phyloP scores from a whole-genome alignment of 2,113 vertebrate species.

The Oreocharis arfaki region DNA sequence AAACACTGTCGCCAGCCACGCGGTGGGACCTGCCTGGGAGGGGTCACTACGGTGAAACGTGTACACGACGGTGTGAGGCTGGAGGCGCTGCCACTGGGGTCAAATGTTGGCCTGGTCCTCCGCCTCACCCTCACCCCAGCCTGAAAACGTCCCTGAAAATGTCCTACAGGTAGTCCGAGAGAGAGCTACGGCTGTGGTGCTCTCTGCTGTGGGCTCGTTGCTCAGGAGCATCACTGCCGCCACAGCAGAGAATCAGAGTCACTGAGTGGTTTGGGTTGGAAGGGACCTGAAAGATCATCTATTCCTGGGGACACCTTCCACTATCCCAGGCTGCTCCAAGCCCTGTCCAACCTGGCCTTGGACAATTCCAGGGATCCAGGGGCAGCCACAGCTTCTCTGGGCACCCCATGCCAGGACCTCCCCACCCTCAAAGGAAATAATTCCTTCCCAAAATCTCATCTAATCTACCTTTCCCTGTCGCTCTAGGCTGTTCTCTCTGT shows the following conservation, averaged over 20 bases:
- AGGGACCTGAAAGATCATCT: background rate
- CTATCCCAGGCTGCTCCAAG: rapidly evolving
- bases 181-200: background rate
- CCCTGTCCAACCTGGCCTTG: rapidly evolving
- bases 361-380: background rate
- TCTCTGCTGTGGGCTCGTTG: rapidly evolving
- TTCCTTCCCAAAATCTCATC: background rate
- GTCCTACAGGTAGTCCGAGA: background rate
- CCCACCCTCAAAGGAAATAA: rapidly evolving
- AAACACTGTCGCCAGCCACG: background rate
- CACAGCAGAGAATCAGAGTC: rapidly evolving
- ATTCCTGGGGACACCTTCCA: background rate
- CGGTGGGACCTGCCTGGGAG: background rate
- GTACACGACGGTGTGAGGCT: background rate
- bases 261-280: background rate
- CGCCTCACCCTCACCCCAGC: too few relatives aligned
- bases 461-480: background rate
- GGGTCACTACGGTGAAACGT: background rate
- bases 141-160: background rate
- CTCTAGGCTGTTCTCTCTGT: rapidly evolving
- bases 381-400: background rate
- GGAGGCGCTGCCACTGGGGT: background rate
- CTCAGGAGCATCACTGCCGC: background rate
- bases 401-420: background rate
- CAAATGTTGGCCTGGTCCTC: background rate